Base-by-base conservation (phyloP, 2,797 vertebrate species). In the Tinamus major region DNA sequence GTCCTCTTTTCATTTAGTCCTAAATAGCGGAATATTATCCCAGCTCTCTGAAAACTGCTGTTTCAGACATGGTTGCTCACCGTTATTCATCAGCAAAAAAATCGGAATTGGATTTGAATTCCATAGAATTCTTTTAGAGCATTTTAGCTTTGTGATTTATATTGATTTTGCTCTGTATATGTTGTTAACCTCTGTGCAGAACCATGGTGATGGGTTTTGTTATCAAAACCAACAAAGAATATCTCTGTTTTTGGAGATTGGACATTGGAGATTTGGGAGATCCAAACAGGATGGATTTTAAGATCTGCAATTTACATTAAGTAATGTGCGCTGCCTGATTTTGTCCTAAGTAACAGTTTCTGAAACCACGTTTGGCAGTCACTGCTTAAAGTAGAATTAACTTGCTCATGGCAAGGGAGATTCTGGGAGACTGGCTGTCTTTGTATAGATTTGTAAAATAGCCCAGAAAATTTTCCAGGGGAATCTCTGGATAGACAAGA, bases 271-370 rank as follows among this genome's bases (percentile, higher is more conserved):
- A 49, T 49, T 49, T 49, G 23, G 21, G 48, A 49, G 48, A 24
- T 49, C 48, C 24, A 75, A 82, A 68, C 0, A 5, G 21, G 56
- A 74, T 87, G 61, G 37, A 5, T 42, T 93, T 93, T 64, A 16
- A 85, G 82, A 82, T 83, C 89, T 94, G 90, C 59, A 65, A 69
- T 62, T 46, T 68, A 41, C 79, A 80, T 94, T 86, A 92, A 68
- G 37, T 65, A 85, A 29, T 33, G 10, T 41, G 20, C 13, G 10
- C 76, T 92, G 69, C 41, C 90, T 94, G 93, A 92, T 79, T 96
- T 95, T 94, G 55, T 87, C 58, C 26, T 93, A 87, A 89, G 27
- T 58, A 92, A 51, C 15, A 53, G 48, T 96, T 91, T 94, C 62
- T 77, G 41, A 89, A 62, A 27, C 71, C 71, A 1, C 82, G 80